phyloP scores from a whole-genome alignment of 1,140 invertebrate genomes.

The Drosophila kanapiae region DNA sequence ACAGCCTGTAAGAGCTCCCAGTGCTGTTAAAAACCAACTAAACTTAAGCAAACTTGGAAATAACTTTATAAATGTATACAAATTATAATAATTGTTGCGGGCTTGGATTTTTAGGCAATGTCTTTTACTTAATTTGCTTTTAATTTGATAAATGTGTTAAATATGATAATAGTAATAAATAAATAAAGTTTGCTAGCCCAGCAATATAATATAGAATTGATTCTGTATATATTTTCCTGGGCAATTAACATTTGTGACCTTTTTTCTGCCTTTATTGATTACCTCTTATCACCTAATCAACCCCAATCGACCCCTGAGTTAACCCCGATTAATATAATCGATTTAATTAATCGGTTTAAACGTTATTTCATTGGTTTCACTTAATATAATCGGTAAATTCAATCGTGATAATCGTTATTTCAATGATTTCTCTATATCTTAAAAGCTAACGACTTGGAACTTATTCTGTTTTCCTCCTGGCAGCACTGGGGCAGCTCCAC shows the following conservation, averaged over 20 bases:
- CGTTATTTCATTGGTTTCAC: no score
- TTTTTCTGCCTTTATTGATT: background rate
- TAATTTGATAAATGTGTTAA: no score
- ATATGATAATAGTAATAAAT: no score
- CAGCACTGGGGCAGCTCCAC: no score
- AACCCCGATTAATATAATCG: background rate
- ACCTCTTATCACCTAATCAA: background rate
- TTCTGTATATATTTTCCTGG: no score
- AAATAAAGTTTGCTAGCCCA: background rate
- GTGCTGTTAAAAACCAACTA: background rate
- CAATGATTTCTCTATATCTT: no score
- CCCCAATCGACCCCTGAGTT: background rate
- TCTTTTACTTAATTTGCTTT: no score
- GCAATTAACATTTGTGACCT: slow-evolving; percentile 1
- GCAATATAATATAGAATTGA: no score
- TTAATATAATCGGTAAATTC: no score
- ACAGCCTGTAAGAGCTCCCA: background rate
- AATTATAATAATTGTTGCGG: background rate
- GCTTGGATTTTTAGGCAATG: no score
- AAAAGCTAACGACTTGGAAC: no score
- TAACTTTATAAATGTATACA: background rate
- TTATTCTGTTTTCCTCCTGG: background rate
- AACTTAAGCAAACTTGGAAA: background rate
- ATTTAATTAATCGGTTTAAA: background rate
- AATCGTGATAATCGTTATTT: no score